These are phyloP conservation scores for Eulemur rufifrons DNA, from an alignment of 2,113 vertebrate species.

Conservation along the genomic window DNA sequence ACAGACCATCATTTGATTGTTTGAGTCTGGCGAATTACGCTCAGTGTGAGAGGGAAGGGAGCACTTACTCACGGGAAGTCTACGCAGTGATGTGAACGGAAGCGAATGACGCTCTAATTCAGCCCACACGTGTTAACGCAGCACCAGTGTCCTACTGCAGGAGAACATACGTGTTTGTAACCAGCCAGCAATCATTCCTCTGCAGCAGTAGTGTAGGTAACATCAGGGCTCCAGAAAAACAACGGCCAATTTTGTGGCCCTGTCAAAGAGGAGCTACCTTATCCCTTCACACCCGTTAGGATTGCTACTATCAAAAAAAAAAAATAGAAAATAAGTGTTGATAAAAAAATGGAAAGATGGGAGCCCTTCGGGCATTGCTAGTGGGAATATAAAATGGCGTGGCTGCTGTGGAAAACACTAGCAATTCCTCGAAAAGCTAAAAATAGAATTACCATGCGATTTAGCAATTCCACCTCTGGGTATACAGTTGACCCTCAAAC, in stretches of 20 bases:
- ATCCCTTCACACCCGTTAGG: background rate
- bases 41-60: background rate
- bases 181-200: slow-evolving; percentile 49
- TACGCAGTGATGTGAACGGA: background rate
- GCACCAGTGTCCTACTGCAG: background rate
- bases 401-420: background rate
- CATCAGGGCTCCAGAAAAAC: background rate
- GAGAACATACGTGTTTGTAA: background rate
- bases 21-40: background rate
- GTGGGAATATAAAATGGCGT: background rate
- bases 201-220: background rate
- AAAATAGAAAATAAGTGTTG: background rate
- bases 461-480: background rate
- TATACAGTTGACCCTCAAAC: background rate
- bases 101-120: fast-evolving
- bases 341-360: background rate
- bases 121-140: background rate
- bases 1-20: fast-evolving
- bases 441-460: background rate
- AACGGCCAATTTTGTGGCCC: background rate
- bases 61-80: background rate
- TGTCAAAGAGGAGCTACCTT: background rate
- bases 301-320: background rate
- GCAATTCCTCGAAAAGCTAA: background rate
- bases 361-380: background rate